Evolutionary conservation across 2,797 vertebrate genomes (phyloP).

Genomic region (Ctenopoma kingsleyae): DNA sequence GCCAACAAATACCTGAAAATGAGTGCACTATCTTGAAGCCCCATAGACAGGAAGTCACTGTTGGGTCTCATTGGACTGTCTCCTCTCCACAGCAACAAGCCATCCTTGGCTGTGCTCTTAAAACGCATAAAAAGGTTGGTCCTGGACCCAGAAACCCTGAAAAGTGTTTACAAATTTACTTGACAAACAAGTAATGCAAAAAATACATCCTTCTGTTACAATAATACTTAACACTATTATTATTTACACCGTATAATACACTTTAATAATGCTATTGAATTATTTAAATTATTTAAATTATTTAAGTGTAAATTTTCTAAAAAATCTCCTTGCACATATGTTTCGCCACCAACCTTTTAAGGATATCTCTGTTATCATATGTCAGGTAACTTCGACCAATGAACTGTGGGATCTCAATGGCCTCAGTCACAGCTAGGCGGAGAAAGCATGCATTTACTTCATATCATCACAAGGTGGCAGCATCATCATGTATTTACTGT

Average conservation of each 20-base stretch:
- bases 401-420: slow-evolving; percentile 97
- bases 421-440: slow-evolving; percentile 90
- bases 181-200: background rate
- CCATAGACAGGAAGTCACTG: slow-evolving; percentile 94
- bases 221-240: background rate
- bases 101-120: slow-evolving; percentile 92
- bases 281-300: too few species aligned
- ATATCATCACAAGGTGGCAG: slow-evolving; percentile 71
- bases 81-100: slow-evolving; percentile 94
- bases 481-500: slow-evolving; percentile 15
- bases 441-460: slow-evolving; percentile 48
- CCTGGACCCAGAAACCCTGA: slow-evolving; percentile 92
- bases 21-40: slow-evolving; percentile 90
- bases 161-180: background rate
- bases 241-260: too few species aligned
- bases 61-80: slow-evolving; percentile 91
- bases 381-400: slow-evolving; percentile 95
- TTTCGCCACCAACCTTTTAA: slow-evolving; percentile 89
- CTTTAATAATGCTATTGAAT: too few species aligned
- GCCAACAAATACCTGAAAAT: slow-evolving; percentile 88
- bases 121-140: slow-evolving; percentile 95
- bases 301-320: background rate
- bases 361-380: slow-evolving; percentile 91
- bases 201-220: background rate
- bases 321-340: background rate